These are phyloP conservation scores for Mamestra brassicae DNA, from an alignment of 2,888 invertebrate species.

Conservation along the genomic window DNA sequence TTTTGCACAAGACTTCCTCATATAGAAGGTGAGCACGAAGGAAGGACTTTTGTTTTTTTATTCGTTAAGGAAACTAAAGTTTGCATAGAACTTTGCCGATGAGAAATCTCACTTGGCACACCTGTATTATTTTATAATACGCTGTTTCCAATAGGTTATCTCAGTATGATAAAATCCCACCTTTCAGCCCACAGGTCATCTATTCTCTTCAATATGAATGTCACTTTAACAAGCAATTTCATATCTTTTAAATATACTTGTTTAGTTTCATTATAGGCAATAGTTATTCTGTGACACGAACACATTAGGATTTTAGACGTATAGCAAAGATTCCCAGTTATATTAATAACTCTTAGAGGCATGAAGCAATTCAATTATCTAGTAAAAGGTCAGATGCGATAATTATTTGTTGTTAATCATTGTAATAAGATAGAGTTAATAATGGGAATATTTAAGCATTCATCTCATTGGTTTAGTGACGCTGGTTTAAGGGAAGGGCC, in stretches of 20 bases:
- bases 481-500: neutral
- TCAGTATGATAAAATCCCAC: neutral
- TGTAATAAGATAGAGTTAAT: slow-evolving; percentile 25
- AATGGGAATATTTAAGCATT: slow-evolving; percentile 4
- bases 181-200: neutral
- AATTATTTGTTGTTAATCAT: slow-evolving; percentile 30
- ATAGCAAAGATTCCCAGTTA: slow-evolving; percentile 36
- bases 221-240: slow-evolving; percentile 18
- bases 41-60: no score
- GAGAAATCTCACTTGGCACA: neutral
- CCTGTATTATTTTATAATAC: neutral
- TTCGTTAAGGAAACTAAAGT: no score
- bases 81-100: neutral
- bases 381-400: slow-evolving; percentile 52
- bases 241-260: slow-evolving; percentile 17
- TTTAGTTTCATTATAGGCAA: slow-evolving; percentile 24
- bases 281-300: slow-evolving; percentile 46
- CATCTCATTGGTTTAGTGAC: slow-evolving; percentile 7
- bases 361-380: slow-evolving; percentile 56
- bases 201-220: slow-evolving; percentile 28
- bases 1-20: no score
- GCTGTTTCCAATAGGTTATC: neutral
- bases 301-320: slow-evolving; percentile 41
- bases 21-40: no score
- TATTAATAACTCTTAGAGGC: slow-evolving; percentile 26